Conservation (phyloP, 2,797 vertebrate genomes). For the Cynopterus sphinx region DNA sequence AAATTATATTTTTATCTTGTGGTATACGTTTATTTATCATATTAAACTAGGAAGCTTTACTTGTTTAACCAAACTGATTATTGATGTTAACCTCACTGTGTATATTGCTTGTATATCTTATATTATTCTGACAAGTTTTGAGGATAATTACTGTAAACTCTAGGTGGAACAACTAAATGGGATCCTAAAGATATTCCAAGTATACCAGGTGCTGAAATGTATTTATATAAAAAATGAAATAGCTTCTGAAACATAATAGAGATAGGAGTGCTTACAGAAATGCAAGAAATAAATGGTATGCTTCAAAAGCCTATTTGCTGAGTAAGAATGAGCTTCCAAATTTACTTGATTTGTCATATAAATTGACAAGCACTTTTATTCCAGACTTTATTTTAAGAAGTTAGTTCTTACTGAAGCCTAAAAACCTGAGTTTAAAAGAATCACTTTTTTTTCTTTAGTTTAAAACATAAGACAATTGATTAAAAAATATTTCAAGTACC, state of each 20-base stretch:
- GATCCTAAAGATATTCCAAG: neutral
- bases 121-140: neutral
- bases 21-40: neutral
- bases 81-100: neutral
- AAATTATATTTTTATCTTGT: neutral
- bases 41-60: neutral
- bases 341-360: constrained; percentile 4
- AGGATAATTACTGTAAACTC: neutral
- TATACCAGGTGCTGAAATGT: neutral
- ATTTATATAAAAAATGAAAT: neutral
- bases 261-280: neutral
- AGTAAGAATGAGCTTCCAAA: constrained; percentile 29
- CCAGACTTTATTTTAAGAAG: constrained; percentile 25
- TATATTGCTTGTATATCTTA: neutral
- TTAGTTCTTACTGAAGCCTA: constrained; percentile 13
- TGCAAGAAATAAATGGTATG: neutral
- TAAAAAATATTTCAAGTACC: constrained; percentile 28
- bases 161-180: neutral
- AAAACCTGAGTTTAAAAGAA: neutral
- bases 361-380: constrained; percentile 32
- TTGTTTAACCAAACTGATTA: neutral
- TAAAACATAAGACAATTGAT: neutral
- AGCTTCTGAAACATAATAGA: neutral
- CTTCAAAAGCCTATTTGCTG: neutral
- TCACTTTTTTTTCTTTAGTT: neutral